These are phyloP conservation scores for Pao palembangensis DNA, from an alignment of 2,113 vertebrate species.

Conservation along the genomic window DNA sequence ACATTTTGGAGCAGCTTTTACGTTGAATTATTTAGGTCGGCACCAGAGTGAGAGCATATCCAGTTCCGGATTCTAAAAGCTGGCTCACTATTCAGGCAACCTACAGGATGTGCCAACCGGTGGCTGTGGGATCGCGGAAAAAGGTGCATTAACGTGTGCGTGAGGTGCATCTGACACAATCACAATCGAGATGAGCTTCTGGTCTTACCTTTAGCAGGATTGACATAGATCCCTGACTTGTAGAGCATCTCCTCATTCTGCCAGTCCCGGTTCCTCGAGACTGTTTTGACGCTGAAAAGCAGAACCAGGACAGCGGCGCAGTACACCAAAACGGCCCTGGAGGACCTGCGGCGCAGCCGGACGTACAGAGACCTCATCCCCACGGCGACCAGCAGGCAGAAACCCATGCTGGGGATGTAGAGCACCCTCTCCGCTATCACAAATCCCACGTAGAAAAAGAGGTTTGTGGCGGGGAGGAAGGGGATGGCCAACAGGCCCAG, in stretches of 20 bases:
- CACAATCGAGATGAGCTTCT: too few relatives aligned
- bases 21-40: slow-evolving; percentile 34
- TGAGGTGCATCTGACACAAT: not conserved
- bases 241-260: slow-evolving; percentile 98
- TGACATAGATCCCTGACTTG: slow-evolving; percentile 97
- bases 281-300: slow-evolving; percentile 89
- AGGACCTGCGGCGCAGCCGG: slow-evolving; percentile 79
- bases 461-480: slow-evolving; percentile 94
- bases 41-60: slow-evolving; percentile 3
- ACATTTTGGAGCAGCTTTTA: slow-evolving; percentile 30
- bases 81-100: not conserved
- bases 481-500: slow-evolving; percentile 90
- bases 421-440: slow-evolving; percentile 97
- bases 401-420: slow-evolving; percentile 99
- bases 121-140: not conserved
- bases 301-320: slow-evolving; percentile 83
- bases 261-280: slow-evolving; percentile 94
- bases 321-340: slow-evolving; percentile 85
- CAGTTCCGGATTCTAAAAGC: slow-evolving; percentile 2
- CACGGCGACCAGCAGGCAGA: slow-evolving; percentile 92
- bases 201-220: slow-evolving; percentile 96
- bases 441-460: slow-evolving; percentile 99
- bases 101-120: not conserved
- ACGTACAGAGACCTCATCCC: slow-evolving; percentile 87
- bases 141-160: not conserved